phyloP scores from a whole-genome alignment of 1,140 invertebrate species.

The Caenorhabditis inopinata region DNA sequence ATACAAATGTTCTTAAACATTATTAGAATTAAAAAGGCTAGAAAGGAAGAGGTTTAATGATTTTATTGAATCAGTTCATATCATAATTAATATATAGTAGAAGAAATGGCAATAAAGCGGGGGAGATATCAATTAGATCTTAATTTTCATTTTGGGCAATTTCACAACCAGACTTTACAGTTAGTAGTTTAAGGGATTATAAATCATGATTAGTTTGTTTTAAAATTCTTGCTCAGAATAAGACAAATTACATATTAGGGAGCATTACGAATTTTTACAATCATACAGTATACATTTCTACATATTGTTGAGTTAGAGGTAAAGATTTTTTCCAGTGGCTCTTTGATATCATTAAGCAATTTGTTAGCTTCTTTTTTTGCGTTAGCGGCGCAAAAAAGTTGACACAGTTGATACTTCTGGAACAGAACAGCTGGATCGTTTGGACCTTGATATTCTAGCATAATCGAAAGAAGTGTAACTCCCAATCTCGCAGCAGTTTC shows the following conservation, averaged over 20 bases:
- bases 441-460: not conserved
- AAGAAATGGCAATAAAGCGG: slow-evolving; percentile 8
- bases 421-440: not conserved
- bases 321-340: not conserved
- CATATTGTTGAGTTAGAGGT: not conserved
- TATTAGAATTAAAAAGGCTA: not conserved
- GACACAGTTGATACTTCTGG: not conserved
- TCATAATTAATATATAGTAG: too few relatives aligned
- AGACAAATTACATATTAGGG: not conserved
- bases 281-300: not conserved
- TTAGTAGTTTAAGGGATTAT: too few relatives aligned
- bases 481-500: not conserved
- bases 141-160: not conserved
- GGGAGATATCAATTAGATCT: not conserved
- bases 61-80: too few relatives aligned
- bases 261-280: not conserved
- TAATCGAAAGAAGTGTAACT: not conserved
- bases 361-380: not conserved
- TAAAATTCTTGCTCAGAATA: too few relatives aligned
- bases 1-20: not conserved
- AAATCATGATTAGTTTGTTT: too few relatives aligned
- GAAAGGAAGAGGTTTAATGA: too few relatives aligned
- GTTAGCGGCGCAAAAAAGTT: not conserved
- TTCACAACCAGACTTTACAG: not conserved
- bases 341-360: not conserved